Evolutionary conservation across 2,888 invertebrate genomes (phyloP).

Genomic region (Lucinisca nassula): DNA sequence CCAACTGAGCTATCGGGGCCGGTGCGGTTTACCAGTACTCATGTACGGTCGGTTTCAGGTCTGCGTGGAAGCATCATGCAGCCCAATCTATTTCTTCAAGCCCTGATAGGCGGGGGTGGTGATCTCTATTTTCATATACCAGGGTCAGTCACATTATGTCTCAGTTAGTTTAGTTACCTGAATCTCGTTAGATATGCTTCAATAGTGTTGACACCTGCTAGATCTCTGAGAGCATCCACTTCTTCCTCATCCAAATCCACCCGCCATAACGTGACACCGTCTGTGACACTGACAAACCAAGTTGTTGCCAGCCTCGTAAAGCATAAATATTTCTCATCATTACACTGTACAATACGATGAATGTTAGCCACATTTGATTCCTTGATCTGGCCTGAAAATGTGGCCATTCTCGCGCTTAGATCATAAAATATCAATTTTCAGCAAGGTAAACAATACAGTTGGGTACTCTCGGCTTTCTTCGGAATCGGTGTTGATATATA

Average conservation of each 20-base stretch:
- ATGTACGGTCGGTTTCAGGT: too few relatives aligned
- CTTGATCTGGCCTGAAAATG: slow-evolving; percentile 61
- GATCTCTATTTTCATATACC: too few relatives aligned
- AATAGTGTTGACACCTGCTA: slow-evolving; percentile 73
- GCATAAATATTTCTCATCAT: slow-evolving; percentile 79
- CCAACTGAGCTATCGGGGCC: too few relatives aligned
- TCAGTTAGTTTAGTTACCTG: too few relatives aligned
- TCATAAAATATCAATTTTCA: neutral
- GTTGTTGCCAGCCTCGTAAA: slow-evolving; percentile 74
- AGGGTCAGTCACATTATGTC: too few relatives aligned
- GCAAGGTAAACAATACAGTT: neutral
- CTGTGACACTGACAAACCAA: slow-evolving; percentile 79
- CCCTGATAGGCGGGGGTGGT: too few relatives aligned
- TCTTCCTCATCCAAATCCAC: slow-evolving; percentile 80
- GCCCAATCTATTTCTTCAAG: too few relatives aligned
- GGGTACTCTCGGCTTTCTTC: neutral
- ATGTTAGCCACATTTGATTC: slow-evolving; percentile 76
- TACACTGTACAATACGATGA: slow-evolving; percentile 72
- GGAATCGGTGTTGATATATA: neutral
- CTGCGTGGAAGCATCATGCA: too few relatives aligned
- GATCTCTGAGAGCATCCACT: slow-evolving; percentile 79
- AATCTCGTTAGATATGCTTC: slow-evolving; percentile 80
- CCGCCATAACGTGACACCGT: slow-evolving; percentile 83
- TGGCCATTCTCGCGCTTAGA: slow-evolving; percentile 27
- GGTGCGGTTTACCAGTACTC: too few relatives aligned